Evolutionary conservation across 1,140 invertebrate species (phyloP), one percentile per base, ranked within the genome.

Genomic region (Fopius arisanus): DNA sequence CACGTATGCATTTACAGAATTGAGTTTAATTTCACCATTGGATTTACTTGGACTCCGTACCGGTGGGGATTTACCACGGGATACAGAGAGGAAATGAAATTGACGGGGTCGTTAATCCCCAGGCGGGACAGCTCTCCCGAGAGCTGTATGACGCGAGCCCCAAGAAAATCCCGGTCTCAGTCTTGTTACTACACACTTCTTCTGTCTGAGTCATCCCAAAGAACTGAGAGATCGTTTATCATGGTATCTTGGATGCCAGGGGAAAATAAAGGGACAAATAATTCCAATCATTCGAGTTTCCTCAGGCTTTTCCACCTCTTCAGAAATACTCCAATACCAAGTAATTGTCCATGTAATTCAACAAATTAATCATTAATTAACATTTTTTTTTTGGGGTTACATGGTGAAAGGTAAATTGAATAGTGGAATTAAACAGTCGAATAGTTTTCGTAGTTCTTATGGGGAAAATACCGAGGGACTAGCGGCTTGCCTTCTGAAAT

Each of bases 21-120:
- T 51, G n/a, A 21, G 19, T 16, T 51, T 51, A 16, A 51, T 51
- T 51, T 51, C n/a, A 51, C 43, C 43, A 51, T 5, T 51, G 43
- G 14, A 2, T 19, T 21, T 19, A 3, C n/a, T 16, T 51, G 7
- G 43, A 37, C 3, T 37, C 33, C 9, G 33, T 37, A 37, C 33
- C 33, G 12, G 9, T 10, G 33, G 33, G 33, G 33, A 37, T 37
- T 37, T 37, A 37, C 33, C 33, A 37, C 12, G 43, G 43, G 43
- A 19, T 51, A 51, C n/a, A 5, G 43, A 51, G 43, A 51, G 43
- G 43, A 51, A 51, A 51, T 51, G 43, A 51, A 51, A 51, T 51
- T 51, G 43, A 51, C 43, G 43, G 43, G 43, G 43, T 51, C 43
- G 43, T 51, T 51, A 51, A 51, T 51, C 43, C 43, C 43, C 43